These are phyloP conservation scores for Parnassius orleans DNA, from an alignment of 2,888 invertebrate species.

Conservation along the genomic window DNA sequence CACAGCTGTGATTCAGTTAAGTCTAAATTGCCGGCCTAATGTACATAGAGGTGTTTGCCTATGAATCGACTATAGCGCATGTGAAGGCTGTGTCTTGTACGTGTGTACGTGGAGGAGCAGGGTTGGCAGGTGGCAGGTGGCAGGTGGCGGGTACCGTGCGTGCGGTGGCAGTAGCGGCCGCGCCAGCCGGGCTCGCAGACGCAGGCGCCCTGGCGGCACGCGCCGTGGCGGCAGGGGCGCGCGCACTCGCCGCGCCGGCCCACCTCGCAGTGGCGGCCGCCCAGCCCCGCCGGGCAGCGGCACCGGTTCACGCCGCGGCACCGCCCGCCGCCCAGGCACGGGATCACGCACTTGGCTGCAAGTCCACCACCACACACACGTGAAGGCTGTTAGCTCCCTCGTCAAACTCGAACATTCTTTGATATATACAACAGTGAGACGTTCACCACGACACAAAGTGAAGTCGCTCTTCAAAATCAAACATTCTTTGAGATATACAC, in stretches of 20 bases:
- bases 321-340: constrained; percentile 94
- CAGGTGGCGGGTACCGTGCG: constrained; percentile 65
- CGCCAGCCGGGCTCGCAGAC: constrained; percentile 92
- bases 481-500: too few relatives aligned
- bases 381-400: too few relatives aligned
- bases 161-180: constrained; percentile 90
- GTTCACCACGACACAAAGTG: too few relatives aligned
- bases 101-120: too few relatives aligned
- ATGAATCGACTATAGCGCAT: not conserved
- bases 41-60: too few relatives aligned
- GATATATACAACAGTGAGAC: too few relatives aligned
- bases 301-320: constrained; percentile 95
- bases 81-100: not conserved
- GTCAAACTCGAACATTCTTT: too few relatives aligned
- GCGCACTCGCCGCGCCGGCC: constrained; percentile 88
- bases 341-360: constrained; percentile 92
- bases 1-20: too few relatives aligned
- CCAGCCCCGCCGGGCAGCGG: constrained; percentile 90
- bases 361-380: too few relatives aligned
- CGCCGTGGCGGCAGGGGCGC: constrained; percentile 88
- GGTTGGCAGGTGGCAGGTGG: constrained; percentile 83
- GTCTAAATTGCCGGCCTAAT: too few relatives aligned
- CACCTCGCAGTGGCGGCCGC: constrained; percentile 95
- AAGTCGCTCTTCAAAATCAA: too few relatives aligned
- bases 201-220: constrained; percentile 86